Base-by-base conservation (phyloP, 2,888 invertebrate species). In the Polydrusus pterygomalis region DNA sequence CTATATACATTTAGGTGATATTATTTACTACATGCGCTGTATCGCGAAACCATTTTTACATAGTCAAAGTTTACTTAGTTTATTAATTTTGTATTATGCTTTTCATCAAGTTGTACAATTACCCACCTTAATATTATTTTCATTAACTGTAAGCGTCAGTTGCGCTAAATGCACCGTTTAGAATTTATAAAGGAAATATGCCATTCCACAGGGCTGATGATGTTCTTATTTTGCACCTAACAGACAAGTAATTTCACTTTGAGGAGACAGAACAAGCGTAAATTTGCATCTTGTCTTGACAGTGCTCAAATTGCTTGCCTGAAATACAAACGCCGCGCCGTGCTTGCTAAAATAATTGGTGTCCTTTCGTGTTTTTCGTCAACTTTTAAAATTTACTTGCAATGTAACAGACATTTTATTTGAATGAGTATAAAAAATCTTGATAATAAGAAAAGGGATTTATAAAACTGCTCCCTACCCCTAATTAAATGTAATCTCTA, bases 241-340 rank as follows among this genome's bases (percentile, higher is more conserved):
- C 58, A 58, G 58, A 58, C 58, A 25, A 17, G 38, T 34, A 58
- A 58, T 58, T 58, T 58, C 38, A 58, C 58, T 58, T 58, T 58
- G 58, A 58, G 38, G 38, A 58, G 58, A 58, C 58, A 34, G 56
- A 38, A 38, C 11, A 38, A 58, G 38, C 38, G 58, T 38, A 38
- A 58, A 58, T 58, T 58, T 38, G 58, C 58, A 58, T 58, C 34
- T 34, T 38, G 58, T 58, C 58, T 34, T 58, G 38, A 25, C 58
- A 38, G 34, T 25, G 38, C 38, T 38, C 58, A 58, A 58, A 58
- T 58, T 58, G 58, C 58, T 58, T 17, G 17, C 15, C 17, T 38
- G 34, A 34, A 17, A 58, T 38, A 58, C 54, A 58, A 38, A 58
- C 15, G 38, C 34, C 58, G 20, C 8, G 38, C 34, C 58, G 20